Evolutionary conservation across 2,797 vertebrate genomes (phyloP).

Genomic region (Smutsia gigantea): DNA sequence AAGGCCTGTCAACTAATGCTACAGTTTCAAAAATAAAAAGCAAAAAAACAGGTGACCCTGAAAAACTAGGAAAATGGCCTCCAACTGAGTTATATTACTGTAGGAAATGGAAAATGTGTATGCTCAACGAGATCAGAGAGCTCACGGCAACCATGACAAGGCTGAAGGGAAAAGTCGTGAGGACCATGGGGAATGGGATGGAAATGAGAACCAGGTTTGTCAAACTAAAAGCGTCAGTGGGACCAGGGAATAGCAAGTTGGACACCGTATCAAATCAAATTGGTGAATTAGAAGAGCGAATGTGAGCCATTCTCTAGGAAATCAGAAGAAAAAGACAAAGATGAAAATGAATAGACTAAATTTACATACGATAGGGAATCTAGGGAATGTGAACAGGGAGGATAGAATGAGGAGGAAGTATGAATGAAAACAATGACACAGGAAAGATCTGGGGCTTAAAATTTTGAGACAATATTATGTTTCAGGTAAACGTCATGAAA

Average conservation of each 20-base stretch:
- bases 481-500: background rate
- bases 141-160: too few relatives aligned
- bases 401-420: background rate
- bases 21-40: background rate
- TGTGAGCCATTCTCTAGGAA: constrained; percentile 16
- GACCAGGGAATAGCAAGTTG: background rate
- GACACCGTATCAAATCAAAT: background rate
- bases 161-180: background rate
- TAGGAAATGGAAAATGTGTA: background rate
- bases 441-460: background rate
- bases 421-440: background rate
- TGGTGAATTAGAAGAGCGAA: background rate
- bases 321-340: background rate
- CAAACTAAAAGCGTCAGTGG: background rate
- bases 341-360: background rate
- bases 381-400: background rate
- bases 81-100: background rate
- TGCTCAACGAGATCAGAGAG: background rate
- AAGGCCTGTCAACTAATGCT: background rate
- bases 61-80: background rate
- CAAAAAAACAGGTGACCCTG: background rate
- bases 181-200: background rate
- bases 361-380: background rate
- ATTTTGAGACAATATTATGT: background rate
- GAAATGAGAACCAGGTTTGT: background rate